phyloP scores from a whole-genome alignment of 2,113 vertebrate species.

The Callopanchax toddi region DNA sequence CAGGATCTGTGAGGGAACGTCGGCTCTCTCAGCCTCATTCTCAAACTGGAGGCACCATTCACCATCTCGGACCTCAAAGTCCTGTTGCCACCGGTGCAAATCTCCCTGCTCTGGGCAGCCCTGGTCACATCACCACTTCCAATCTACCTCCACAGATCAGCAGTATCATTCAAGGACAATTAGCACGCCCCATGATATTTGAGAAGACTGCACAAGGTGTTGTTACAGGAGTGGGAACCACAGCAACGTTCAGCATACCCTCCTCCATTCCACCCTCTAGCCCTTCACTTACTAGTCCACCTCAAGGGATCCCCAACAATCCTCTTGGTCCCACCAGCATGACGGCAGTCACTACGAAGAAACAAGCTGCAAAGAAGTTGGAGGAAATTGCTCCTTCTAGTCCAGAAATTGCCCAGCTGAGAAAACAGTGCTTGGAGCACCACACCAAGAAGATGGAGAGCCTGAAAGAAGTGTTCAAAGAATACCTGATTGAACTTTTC shows the following conservation, averaged over 20 bases:
- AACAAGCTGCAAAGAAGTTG: conserved; percentile 85
- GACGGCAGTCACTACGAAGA: conserved; percentile 78
- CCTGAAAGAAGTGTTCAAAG: conserved; percentile 91
- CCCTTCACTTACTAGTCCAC: conserved; percentile 84
- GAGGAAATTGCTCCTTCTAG: conserved; percentile 93
- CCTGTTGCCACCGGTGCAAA: conserved; percentile 81
- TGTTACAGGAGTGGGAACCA: conserved; percentile 82
- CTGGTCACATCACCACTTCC: conserved; percentile 89
- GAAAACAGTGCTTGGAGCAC: conserved; percentile 93
- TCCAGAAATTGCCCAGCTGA: conserved; percentile 89
- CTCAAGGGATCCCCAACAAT: conserved; percentile 84
- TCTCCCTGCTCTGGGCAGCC: conserved; percentile 83
- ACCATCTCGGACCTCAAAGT: conserved; percentile 91
- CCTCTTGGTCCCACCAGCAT: conserved; percentile 80
- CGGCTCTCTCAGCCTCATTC: conserved; percentile 91
- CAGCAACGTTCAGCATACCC: conserved; percentile 85
- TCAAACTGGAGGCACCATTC: conserved; percentile 91
- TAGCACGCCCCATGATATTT: conserved; percentile 86
- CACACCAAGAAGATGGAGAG: conserved; percentile 90
- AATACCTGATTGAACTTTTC: conserved; percentile 94
- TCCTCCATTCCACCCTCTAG: conserved; percentile 88
- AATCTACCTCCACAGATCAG: conserved; percentile 91
- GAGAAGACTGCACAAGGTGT: conserved; percentile 84
- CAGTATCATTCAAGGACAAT: conserved; percentile 91
- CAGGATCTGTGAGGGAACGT: conserved; percentile 82